These are phyloP conservation scores for Gymnoscopelus braueri DNA, from an alignment of 2,797 vertebrate genomes.

Conservation along the genomic window DNA sequence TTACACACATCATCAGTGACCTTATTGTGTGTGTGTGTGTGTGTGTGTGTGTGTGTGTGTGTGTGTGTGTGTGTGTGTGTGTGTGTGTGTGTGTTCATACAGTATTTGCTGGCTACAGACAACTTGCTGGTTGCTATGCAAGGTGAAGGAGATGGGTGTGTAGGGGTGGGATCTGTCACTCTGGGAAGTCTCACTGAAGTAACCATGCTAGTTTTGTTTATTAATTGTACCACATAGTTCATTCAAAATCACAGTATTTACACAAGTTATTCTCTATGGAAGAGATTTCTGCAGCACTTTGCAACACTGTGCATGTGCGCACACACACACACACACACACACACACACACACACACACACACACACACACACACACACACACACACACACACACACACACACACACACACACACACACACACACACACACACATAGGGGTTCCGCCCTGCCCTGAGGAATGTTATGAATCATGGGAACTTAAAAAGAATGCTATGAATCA, in stretches of 20 bases:
- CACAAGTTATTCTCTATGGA: too few relatives aligned
- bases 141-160: too few relatives aligned
- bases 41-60: slow-evolving; percentile 17
- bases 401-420: not conserved
- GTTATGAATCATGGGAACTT: slow-evolving; percentile 61
- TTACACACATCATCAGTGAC: too few relatives aligned
- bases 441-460: slow-evolving; percentile 57
- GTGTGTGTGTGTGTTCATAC: not conserved
- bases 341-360: not conserved
- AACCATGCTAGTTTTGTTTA: too few relatives aligned
- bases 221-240: not conserved
- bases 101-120: slow-evolving; percentile 27
- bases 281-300: too few relatives aligned
- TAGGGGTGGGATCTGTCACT: too few relatives aligned
- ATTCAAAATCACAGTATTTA: too few relatives aligned
- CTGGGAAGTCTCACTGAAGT: too few relatives aligned
- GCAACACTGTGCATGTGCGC: too few relatives aligned
- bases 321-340: not conserved
- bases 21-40: slow-evolving; percentile 18
- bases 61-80: slow-evolving; percentile 21
- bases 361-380: not conserved
- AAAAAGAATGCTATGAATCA: slow-evolving; percentile 25
- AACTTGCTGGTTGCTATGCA: too few relatives aligned
- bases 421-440: slow-evolving; percentile 16
- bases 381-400: not conserved